Evolutionary conservation across 2,113 vertebrate genomes (phyloP).

Genomic region (Channa maculata): DNA sequence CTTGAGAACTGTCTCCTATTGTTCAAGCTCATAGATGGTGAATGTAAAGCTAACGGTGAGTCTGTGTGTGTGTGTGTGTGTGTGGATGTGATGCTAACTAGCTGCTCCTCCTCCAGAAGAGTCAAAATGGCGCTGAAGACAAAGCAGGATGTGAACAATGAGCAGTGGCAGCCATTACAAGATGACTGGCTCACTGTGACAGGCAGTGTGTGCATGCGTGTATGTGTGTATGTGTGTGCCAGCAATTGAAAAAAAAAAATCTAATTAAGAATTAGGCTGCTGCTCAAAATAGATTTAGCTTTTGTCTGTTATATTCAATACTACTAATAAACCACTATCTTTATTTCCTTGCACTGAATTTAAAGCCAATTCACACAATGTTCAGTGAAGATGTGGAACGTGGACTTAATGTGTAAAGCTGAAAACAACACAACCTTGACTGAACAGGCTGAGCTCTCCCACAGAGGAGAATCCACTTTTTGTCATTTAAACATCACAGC

Average conservation of each 20-base stretch:
- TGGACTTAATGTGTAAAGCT: no score
- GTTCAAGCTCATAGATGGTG: neutral
- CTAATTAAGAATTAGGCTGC: no score
- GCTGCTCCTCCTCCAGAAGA: constrained; percentile 53
- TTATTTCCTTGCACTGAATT: no score
- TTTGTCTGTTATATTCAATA: no score
- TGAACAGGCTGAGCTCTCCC: neutral
- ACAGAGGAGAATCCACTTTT: no score
- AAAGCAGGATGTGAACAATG: constrained; percentile 87
- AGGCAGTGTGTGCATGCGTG: constrained; percentile 31
- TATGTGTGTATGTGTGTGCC: neutral
- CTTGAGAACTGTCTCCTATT: neutral
- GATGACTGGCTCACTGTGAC: constrained; percentile 69
- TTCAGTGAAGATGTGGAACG: no score
- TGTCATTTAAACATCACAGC: neutral
- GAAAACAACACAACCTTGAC: neutral
- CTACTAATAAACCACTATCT: no score
- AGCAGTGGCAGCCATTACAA: constrained; percentile 86
- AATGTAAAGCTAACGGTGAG: neutral
- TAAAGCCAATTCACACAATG: no score
- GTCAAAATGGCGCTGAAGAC: constrained; percentile 90
- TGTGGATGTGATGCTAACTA: constrained; percentile 10
- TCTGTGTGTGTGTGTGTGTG: constrained; percentile 38
- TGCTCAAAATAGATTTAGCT: no score
- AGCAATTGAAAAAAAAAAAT: no score